A percentile compares a stretch with the other conserved stretches of the same genome.
phyloP scores from a whole-genome alignment of 2,113 vertebrate genomes.

The Mastomys natalensis region DNA sequence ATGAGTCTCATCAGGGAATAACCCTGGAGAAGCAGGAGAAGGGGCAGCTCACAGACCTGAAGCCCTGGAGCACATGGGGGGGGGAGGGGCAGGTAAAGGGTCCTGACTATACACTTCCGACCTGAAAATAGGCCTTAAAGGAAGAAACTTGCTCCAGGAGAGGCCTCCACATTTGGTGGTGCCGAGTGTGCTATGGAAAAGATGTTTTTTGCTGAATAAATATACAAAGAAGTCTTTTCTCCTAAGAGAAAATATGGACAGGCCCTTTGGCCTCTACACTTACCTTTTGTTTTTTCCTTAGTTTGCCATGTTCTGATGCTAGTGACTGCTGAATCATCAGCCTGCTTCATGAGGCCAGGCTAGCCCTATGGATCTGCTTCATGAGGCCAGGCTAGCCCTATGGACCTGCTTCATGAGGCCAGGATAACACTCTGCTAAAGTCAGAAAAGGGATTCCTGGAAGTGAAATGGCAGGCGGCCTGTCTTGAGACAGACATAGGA shows the following conservation, averaged over 20 bases:
- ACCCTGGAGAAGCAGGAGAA: background rate
- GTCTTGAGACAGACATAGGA: background rate
- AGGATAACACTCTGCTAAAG: background rate
- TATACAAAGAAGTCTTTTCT: background rate
- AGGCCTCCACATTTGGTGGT: background rate
- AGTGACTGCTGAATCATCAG: background rate
- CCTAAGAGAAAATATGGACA: background rate
- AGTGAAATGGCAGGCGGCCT: background rate
- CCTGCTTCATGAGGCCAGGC: background rate
- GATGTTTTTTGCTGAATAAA: background rate
- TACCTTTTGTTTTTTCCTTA: background rate
- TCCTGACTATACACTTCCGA: background rate
- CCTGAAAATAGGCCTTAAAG: background rate
- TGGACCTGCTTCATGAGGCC: background rate
- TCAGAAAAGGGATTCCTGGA: background rate
- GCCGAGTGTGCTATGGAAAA: background rate
- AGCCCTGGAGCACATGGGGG: background rate
- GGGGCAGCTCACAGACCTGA: background rate
- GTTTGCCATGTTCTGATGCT: background rate
- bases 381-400: background rate
- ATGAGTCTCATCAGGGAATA: background rate
- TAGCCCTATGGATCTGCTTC: background rate
- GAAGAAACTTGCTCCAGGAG: background rate
- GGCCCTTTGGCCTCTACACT: too few relatives aligned
- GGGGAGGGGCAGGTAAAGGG: background rate